Base-by-base conservation (phyloP, 2,797 vertebrate genomes). In the Galago senegalensis region DNA sequence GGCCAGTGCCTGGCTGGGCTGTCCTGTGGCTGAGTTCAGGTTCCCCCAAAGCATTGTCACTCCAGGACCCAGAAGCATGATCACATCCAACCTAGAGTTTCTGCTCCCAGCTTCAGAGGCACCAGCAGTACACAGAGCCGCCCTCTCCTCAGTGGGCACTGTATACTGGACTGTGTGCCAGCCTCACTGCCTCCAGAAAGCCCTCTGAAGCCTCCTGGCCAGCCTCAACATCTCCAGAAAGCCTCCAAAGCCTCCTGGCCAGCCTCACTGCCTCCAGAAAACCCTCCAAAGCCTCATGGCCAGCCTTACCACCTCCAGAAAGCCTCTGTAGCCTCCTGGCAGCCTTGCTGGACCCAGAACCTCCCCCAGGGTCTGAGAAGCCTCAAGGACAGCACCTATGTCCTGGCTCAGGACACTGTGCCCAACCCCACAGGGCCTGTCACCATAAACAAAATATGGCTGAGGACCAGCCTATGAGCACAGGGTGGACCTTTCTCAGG, bases 331-430 rank as follows among this genome's bases (percentile, higher is more conserved):
- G 49, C 49, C 49, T 49, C 46, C 46, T 2, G 11, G 46, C 86
- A 60, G 40, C 5, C 21, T 18, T 9, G 7, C 6, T 14, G 9
- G 43, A 27, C 70, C 72, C 29, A 61, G 77, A 49, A 53, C 40
- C 14, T 43, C 37, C n/a, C 40, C 4, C 8, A n/a, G 1, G 4
- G 5, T 23, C 37, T 29, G 31, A 67, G 29, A 27, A 27, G 27
- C 65, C 8, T 23, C 0, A 1, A n/a, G 11, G 37, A 37, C 5
- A 27, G 8, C 49, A 31, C 11, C 7, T 0, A 0, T 0, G 0
- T 8, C 23, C 18, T 18, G 20, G 21, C 61, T 46, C 27, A 0
- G 67, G 25, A 16, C 73, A 14, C 20, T 0, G 10, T 2, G 49
- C 13, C 53, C 1, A 0, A 0, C 0, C 13, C n/a, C 53, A 37